Evolutionary conservation across 1,140 invertebrate species (phyloP), one percentile per base, ranked within the genome.

Genomic region (Euura lappo): DNA sequence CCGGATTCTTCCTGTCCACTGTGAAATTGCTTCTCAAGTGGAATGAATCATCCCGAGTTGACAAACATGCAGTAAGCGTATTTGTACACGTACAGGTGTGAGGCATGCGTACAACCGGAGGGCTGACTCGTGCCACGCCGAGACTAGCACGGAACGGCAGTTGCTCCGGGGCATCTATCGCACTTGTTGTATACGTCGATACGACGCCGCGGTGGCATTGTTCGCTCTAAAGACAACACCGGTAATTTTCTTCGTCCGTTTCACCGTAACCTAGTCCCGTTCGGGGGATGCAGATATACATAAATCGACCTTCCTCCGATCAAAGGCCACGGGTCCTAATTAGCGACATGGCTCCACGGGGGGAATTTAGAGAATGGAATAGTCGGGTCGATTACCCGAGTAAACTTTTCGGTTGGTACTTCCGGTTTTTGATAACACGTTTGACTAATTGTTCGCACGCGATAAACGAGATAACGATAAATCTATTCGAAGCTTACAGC

Each of bases 201-300:
- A 60, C 51, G 4, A 60, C 51, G 51, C 51, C 51, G 13, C 51
- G 51, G 51, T 6, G 4, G 66, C 66, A 68, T 68, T 68, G 66
- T 68, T 68, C 28, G 28, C 28, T 28, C 66, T 11, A 68, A 68
- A 68, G 66, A 68, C 66, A 68, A 68, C 66, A 68, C 66, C 66
- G 28, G 66, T 68, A 68, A 68, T 68, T 68, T 11, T 68, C 66
- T 68, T 10, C 44, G 44, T 68, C 44, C 3, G 44, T 8, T 3
- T 11, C 66, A 10, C 66, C 51, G 51, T 60, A 60, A 60, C 51
- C 51, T n/a, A 60, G 51, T 60, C 3, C 51, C 51, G 28, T 28
- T 28, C 28, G 28, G 28, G 28, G 28, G 28, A 28, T 28, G 28
- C 28, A 28, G 28, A 28, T 28, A 28, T 28, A 28, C 28, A 28